phyloP scores from a whole-genome alignment of 2,113 vertebrate species.

The Crotalus tigris region DNA sequence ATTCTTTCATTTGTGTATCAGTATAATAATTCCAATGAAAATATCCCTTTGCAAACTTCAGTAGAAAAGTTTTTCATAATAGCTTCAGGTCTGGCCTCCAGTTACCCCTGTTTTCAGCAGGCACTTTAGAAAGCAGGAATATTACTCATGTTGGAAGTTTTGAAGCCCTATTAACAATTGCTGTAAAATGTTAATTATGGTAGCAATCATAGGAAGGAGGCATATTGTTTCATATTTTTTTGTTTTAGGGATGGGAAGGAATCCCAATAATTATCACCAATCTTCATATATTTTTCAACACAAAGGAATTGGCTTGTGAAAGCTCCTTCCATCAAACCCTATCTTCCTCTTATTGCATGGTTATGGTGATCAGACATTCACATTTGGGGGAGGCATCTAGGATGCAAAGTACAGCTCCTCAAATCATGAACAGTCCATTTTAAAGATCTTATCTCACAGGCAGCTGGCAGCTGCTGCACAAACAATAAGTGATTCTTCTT shows the following conservation, averaged over 20 bases:
- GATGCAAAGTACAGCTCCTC: neutral
- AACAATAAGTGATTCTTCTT: neutral
- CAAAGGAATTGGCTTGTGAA: rapidly evolving
- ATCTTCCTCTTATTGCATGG: neutral
- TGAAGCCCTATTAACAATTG: neutral
- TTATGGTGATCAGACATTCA: neutral
- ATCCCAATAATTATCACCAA: rapidly evolving
- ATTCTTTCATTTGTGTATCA: neutral
- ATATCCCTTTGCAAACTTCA: constrained; percentile 25
- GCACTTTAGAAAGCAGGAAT: neutral
- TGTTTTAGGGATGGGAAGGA: neutral
- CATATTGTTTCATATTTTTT: neutral
- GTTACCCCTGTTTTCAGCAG: constrained; percentile 54
- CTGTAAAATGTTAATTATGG: neutral
- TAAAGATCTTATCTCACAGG: neutral
- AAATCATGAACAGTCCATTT: neutral
- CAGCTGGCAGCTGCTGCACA: neutral
- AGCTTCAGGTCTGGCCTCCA: constrained; percentile 28
- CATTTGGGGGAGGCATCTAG: neutral
- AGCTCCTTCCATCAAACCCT: neutral
- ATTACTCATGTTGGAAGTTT: constrained; percentile 22
- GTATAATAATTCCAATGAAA: neutral
- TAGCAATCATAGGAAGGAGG: neutral
- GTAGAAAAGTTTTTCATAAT: constrained; percentile 29
- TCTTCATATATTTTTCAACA: neutral